Base-by-base conservation (phyloP, 2,113 vertebrate genomes). In the Atherinomorus stipes region DNA sequence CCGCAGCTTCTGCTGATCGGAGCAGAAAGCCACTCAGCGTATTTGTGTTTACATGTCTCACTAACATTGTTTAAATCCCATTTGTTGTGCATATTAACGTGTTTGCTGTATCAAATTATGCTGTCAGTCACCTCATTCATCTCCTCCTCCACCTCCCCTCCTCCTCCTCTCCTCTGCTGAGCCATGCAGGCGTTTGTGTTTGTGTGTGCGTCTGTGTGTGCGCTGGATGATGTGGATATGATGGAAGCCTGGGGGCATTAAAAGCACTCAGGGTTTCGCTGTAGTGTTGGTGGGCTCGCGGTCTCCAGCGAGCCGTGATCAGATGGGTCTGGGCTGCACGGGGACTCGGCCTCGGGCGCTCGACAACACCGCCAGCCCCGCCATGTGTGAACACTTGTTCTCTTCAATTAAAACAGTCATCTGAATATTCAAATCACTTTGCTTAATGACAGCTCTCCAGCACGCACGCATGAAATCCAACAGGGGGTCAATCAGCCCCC, bases 391-490 rank as follows among this genome's bases (percentile, higher is more conserved):
- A 92, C 88, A 83, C 79, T 91, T 81, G 82, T 88, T 90, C 84
- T 87, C 85, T 89, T 93, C 89, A 92, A 91, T 93, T 90, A 93
- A 91, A 92, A 89, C 83, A 85, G 84, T 88, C 81, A 88, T 84
- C 83, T 83, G 87, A 92, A 91, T 93, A 94, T 93, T 93, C 85
- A 91, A 84, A 91, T 90, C 56, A 54, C 79, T 83, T 73, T 80
- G 79, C 71, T 77, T 87, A 82, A 91, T 90, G 85, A 86, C 83
- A 81, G 73, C 83, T 84, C 88, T 82, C 54, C 21, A 63, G 68
- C 78, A 79, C 2, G 50, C 84, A 84, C 63, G 82, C 71, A 71
- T 85, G 76, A 81, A 84, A 89, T 83, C 51, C 21, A 77, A 85
- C 71, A 52, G 44, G 81, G 76, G 88, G 84, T 89, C 84, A 87